Evolutionary conservation across 1,140 invertebrate genomes (phyloP).

Genomic region (Hormaphis cornu): DNA sequence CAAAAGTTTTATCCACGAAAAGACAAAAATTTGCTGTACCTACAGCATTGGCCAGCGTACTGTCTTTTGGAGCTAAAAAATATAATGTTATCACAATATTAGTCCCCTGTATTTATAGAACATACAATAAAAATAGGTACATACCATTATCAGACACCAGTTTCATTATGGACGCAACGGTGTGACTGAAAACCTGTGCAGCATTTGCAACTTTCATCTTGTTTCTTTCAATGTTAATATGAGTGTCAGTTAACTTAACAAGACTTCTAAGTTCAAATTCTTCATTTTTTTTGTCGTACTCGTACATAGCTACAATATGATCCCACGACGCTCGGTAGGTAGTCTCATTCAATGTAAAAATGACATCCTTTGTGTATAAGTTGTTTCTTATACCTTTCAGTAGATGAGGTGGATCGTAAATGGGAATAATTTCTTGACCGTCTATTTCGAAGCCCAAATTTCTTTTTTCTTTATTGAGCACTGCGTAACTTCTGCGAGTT

Average conservation of each 20-base stretch:
- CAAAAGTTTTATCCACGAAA: neutral
- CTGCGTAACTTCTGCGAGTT: neutral
- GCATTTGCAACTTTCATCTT: conserved; percentile 6
- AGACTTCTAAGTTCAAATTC: neutral
- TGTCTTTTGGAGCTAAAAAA: neutral
- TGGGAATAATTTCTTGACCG: neutral
- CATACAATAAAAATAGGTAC: neutral
- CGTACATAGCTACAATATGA: neutral
- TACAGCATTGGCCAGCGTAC: neutral
- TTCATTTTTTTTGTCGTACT: neutral
- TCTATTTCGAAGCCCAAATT: neutral
- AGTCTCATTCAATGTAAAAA: neutral
- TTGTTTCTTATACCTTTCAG: neutral
- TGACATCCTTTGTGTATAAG: neutral
- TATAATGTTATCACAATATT: neutral
- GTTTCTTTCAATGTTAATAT: neutral
- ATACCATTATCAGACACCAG: neutral
- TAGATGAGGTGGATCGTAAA: neutral
- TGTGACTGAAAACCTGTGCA: neutral
- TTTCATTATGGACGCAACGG: neutral
- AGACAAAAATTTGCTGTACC: neutral
- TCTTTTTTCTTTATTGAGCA: neutral
- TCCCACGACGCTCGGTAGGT: neutral
- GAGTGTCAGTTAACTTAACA: neutral
- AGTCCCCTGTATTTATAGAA: no score